Base-by-base conservation (phyloP, 2,888 invertebrate genomes). In the Desoria tigrina region DNA sequence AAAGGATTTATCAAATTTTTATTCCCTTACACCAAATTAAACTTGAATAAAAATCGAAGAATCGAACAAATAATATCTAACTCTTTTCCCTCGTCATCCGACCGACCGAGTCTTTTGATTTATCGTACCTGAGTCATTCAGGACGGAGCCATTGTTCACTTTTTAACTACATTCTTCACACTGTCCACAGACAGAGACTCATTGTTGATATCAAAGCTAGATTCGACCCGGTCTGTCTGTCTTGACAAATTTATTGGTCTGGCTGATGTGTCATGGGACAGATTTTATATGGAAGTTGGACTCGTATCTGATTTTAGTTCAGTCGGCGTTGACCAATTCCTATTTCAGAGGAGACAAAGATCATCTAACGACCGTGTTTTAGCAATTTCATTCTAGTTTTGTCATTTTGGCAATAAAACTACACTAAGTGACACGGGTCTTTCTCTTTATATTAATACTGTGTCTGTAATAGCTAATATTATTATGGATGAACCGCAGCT, bases 1-100 rank as follows among this genome's bases (percentile, higher is more conserved):
- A 69, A 69, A 49, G 49, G 56, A 59, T 67, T 59, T 56, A 60
- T 57, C 37, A 11, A 62, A 63, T 32, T 59, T 58, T 54, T 37
- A 49, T 42, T 56, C 56, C 56, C 45, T 45, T 56, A 50, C 54
- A 32, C 54, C 54, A 18, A 54, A 54, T 26, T 51, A 24, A 9
- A 51, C 51, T 51, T 51, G 55, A 45, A 45, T 45, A 16, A 21
- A 45, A 45, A 18, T 45, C 45, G 6, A 11, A 32, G 32, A 32
- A 7, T 11, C 11, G 11, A 32, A 32, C 11, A 4, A 11, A 32
- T 7, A 4, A 32, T 11, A 32, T 32, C 32, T 11, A 32, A 32
- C 32, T 32, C 32, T 32, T 32, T 32, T 32, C 11, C n/a, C 11
- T 45, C 45, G 16, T 45, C 21, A 45, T 45, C 6, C n/a, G 9